Evolutionary conservation across 2,888 invertebrate genomes (phyloP), one percentile per base, ranked within the genome.

Genomic region (Schizotus pectinicornis): DNA sequence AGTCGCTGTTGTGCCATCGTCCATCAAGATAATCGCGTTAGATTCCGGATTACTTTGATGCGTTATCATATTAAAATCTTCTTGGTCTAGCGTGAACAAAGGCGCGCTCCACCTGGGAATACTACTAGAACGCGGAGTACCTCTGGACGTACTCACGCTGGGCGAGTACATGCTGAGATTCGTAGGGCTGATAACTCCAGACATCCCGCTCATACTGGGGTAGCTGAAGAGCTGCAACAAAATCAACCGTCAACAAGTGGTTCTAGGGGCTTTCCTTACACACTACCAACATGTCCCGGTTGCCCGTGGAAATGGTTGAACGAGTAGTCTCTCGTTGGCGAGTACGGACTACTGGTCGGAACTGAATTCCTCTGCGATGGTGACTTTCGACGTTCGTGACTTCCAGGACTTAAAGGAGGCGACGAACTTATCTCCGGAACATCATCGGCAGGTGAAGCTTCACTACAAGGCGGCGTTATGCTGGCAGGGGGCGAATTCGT

Each of bases 291-390:
- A 86, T 91, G 91, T 79, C 92, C 89, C 68, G 92, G 88, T 80
- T 95, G 95, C 70, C 93, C 86, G 80, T 96, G 95, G 84, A 95
- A 95, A 81, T 95, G 95, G 79, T 93, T 90, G 83, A 95, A 95
- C 59, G 92, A 88, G 77, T 92, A 92, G 62, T 77, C 78, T 57
- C 77, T 68, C 54, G 71, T 77, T 7, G 79, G 78, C 46, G 79
- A 79, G 61, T 78, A 80, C 48, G 79, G 74, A 67, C 61, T 72
- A 65, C 72, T 72, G 33, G 73, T 72, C 47, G 74, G 73, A 57
- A 77, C 74, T 43, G 58, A 70, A 65, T 70, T 75, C 70, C 79
- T 70, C 72, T 80, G 76, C 59, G 75, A 71, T 31, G 77, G 78
- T 42, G 78, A 77, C 62, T 79, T 79, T 50, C 76, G 69, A 54